These are phyloP conservation scores for Amphipoea lucens DNA, from an alignment of 2,888 invertebrate genomes.

Conservation along the genomic window DNA sequence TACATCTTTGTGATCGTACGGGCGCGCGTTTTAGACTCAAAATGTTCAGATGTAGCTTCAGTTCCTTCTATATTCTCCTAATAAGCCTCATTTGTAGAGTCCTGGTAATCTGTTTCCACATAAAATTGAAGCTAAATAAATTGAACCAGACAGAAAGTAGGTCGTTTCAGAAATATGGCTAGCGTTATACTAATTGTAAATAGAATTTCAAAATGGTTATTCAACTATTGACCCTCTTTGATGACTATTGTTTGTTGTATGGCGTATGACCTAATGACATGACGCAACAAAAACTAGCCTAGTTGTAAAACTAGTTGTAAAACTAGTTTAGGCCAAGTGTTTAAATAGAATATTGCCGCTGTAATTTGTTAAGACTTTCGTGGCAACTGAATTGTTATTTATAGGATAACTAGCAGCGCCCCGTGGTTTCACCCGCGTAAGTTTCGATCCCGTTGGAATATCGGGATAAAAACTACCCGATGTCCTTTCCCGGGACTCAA, in stretches of 20 bases:
- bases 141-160: not conserved
- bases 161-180: not conserved
- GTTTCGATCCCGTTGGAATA: too few species aligned
- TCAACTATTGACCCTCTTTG: conserved; percentile 33
- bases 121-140: conserved; percentile 9
- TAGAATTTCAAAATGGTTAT: conserved; percentile 34
- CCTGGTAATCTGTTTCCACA: not conserved
- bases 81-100: conserved; percentile 2
- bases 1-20: conserved; percentile 42
- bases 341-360: conserved; percentile 23
- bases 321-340: conserved; percentile 46
- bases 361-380: conserved; percentile 6
- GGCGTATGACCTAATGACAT: conserved; percentile 54
- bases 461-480: too few species aligned
- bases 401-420: not conserved
- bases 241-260: conserved; percentile 37
- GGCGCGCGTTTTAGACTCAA: conserved; percentile 6
- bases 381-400: not conserved
- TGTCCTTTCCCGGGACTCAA: too few species aligned
- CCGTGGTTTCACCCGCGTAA: too few species aligned
- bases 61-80: not conserved
- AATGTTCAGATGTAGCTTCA: conserved; percentile 13
- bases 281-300: conserved; percentile 55
- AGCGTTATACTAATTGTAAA: conserved; percentile 16
- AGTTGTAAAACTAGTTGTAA: conserved; percentile 33